A percentile compares a stretch with the other conserved stretches of the same genome.
These are phyloP conservation scores for Aporophyla lueneburgensis DNA, from an alignment of 2,888 invertebrate species.

Conservation along the genomic window DNA sequence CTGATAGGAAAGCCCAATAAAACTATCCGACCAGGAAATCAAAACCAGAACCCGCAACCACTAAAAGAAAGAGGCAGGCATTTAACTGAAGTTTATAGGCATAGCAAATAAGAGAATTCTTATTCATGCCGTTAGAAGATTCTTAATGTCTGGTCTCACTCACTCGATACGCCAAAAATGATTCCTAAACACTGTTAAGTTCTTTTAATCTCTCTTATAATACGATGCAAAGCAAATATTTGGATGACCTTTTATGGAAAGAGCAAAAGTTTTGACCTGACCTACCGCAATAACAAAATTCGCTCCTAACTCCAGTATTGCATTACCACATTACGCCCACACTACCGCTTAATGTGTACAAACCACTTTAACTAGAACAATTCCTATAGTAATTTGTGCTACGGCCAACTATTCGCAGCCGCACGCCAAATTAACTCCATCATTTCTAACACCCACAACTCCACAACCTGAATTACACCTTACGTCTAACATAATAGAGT, in stretches of 20 bases:
- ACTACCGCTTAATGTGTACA: constrained; percentile 23
- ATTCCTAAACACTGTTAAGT: neutral
- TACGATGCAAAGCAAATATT: neutral
- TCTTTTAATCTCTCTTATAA: neutral
- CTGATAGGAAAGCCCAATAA: too few relatives aligned
- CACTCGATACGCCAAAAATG: neutral
- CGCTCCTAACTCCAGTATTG: constrained; percentile 9
- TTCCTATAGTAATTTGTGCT: constrained; percentile 53
- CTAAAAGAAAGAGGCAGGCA: too few relatives aligned
- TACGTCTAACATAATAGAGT: neutral
- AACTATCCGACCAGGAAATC: too few relatives aligned
- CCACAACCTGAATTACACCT: constrained; percentile 26
- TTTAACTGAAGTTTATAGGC: too few relatives aligned
- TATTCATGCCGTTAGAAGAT: neutral
- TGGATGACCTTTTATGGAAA: neutral
- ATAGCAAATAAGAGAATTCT: neutral
- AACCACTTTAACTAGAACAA: constrained; percentile 48
- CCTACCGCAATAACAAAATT: neutral
- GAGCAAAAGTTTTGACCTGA: neutral
- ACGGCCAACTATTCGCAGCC: constrained; percentile 64
- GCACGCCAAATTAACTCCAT: constrained; percentile 62
- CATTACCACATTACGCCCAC: constrained; percentile 25
- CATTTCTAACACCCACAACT: constrained; percentile 34
- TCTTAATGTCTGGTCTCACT: neutral
- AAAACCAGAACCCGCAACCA: too few relatives aligned